Base-by-base conservation (phyloP, 2,113 vertebrate species). In the Anolis sagrei region DNA sequence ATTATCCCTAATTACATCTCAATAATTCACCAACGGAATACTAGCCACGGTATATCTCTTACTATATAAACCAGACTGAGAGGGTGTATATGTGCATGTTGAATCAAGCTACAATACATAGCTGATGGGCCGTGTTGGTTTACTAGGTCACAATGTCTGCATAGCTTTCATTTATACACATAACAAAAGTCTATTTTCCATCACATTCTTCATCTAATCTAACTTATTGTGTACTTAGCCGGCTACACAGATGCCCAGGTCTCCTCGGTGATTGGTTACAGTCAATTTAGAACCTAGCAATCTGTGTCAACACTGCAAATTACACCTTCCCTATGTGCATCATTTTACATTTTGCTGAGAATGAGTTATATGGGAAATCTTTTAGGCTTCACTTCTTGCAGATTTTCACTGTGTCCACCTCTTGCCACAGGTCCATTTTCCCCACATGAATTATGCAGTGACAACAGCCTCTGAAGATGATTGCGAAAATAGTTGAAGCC, bases 191-290 rank as follows among this genome's bases (percentile, higher is more conserved):
- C 44, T 23, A 74, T 86, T 80, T 84, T 51, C 13, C 61, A 0
- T 49, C 25, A 39, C 0, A 2, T 78, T 69, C 14, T 90, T 81
- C 70, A 27, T 32, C 9, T 23, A 36, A 76, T 8, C 9, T 64
- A 58, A 5, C 0, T 8, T 34, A 54, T 48, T 0, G 0, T 61
- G 51, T 79, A 25, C 19, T 36, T 27, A 58, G 9, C 1, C 0
- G 0, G 48, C 21, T 3, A 32, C 34, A 73, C 16, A 44, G 7
- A 10, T 36, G 72, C 11, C 7, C 29, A 39, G 7, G 5, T 44
- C 27, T 80, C 21, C 68, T 82, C 75, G 14, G 36, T 61, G n/a
- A 51, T 10, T 69, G 27, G 76, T 87, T 81, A 34, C 23, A 83
- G 48, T 87, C 51, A 54, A 87, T 84, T 86, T 75, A 44, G 48